phyloP scores from a whole-genome alignment of 2,113 vertebrate species.

The Phoxinus phoxinus region DNA sequence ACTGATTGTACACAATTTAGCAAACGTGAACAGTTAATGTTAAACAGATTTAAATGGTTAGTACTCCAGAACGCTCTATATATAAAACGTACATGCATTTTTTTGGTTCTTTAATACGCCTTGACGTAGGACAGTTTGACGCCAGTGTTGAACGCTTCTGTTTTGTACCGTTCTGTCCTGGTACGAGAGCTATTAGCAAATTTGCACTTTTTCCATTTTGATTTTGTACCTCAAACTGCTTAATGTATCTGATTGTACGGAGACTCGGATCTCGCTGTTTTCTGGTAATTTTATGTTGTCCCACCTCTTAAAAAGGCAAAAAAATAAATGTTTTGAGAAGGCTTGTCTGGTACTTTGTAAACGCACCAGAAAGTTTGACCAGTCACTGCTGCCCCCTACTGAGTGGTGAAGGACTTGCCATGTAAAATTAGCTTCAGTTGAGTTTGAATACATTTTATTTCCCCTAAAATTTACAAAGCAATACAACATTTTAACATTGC shows the following conservation, averaged over 20 bases:
- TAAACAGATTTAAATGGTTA: conserved; percentile 40
- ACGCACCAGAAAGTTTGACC: background rate
- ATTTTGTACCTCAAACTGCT: conserved; percentile 53
- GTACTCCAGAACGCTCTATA: conserved; percentile 50
- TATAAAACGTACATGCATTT: conserved; percentile 41
- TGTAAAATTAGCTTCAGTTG: background rate
- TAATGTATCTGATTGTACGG: conserved; percentile 53
- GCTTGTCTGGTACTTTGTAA: background rate
- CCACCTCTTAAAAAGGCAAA: conserved; percentile 45
- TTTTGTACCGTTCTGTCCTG: conserved; percentile 46
- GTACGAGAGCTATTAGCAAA: conserved; percentile 56
- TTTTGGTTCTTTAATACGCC: background rate
- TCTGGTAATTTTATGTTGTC: conserved; percentile 54
- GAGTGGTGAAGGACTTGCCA: background rate
- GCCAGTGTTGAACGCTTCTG: conserved; percentile 13
- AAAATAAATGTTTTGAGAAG: conserved; percentile 57
- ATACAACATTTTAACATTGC: conserved; percentile 5
- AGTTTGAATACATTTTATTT: conserved; percentile 11
- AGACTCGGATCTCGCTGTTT: conserved; percentile 42
- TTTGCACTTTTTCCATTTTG: conserved; percentile 55
- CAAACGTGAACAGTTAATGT: conserved; percentile 35
- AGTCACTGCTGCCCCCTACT: background rate
- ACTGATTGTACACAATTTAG: conserved; percentile 36
- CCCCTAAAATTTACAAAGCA: background rate
- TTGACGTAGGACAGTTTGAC: conserved; percentile 17